Percentiles rank a stretch among this genome's conserved stretches.
phyloP scores from a whole-genome alignment of 2,797 vertebrate species.

The Onychomys torridus region DNA sequence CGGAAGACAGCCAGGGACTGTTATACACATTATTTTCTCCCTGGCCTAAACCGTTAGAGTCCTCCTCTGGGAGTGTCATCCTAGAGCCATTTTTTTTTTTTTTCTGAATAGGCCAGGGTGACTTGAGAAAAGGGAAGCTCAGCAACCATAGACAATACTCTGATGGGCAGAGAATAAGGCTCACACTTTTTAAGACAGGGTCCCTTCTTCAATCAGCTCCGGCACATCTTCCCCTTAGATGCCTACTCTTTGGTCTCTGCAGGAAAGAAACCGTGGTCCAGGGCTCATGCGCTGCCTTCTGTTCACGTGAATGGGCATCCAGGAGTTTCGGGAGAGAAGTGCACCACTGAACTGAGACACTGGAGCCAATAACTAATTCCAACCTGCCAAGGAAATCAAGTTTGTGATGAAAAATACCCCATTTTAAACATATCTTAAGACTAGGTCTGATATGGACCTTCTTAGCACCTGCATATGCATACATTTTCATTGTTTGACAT shows the following conservation, averaged over 20 bases:
- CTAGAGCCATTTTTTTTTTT: slow-evolving; percentile 1
- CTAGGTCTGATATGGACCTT: slow-evolving; percentile 41
- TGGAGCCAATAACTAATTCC: not conserved
- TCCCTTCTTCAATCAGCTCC: not conserved
- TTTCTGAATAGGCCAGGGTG: not conserved
- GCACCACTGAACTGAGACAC: not conserved
- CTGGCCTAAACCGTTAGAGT: not conserved
- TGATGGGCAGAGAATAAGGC: not conserved
- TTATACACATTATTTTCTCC: not conserved
- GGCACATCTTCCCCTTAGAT: not conserved
- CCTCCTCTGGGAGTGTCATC: not conserved
- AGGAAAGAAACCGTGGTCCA: slow-evolving; percentile 3
- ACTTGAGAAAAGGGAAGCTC: slow-evolving; percentile 6
- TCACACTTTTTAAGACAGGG: slow-evolving; percentile 44
- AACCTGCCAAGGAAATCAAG: slow-evolving; percentile 23
- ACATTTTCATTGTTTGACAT: slow-evolving; percentile 74
- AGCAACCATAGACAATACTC: not conserved
- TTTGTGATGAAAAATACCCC: slow-evolving; percentile 37
- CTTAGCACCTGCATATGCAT: not conserved
- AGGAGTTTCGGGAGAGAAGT: not conserved
- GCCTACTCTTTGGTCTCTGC: slow-evolving; percentile 3
- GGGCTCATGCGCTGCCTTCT: not conserved
- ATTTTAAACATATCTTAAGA: slow-evolving; percentile 22
- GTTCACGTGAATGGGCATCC: not conserved
- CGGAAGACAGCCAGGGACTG: not conserved